These are phyloP conservation scores for Propsilocerus akamusi DNA, from an alignment of 1,140 invertebrate genomes.

Conservation along the genomic window DNA sequence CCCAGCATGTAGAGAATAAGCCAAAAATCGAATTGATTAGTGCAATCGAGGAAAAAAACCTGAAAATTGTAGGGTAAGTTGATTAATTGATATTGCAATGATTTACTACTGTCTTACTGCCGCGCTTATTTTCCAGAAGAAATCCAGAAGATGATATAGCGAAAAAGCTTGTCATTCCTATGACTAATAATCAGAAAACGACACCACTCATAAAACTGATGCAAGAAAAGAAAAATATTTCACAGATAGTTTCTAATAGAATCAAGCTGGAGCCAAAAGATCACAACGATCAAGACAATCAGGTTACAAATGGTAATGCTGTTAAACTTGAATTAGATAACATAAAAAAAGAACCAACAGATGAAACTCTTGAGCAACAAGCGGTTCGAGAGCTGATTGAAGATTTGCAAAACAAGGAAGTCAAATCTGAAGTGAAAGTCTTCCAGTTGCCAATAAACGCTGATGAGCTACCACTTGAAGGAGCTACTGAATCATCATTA, in stretches of 20 bases:
- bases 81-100: too few relatives aligned
- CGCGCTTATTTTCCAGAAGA: slow-evolving; percentile 30
- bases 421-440: slow-evolving; percentile 16
- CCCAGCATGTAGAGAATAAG: slow-evolving; percentile 25
- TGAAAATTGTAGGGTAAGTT: slow-evolving; percentile 48
- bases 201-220: slow-evolving; percentile 12
- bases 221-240: slow-evolving; percentile 17
- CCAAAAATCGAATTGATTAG: slow-evolving; percentile 44
- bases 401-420: slow-evolving; percentile 24
- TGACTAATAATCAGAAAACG: slow-evolving; percentile 22
- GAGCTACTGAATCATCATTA: slow-evolving; percentile 46
- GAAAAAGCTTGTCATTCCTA: slow-evolving; percentile 38
- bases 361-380: slow-evolving; percentile 28
- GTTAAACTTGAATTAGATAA: slow-evolving; percentile 23
- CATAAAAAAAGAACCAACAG: slow-evolving; percentile 14
- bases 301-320: slow-evolving; percentile 21
- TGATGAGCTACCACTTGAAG: slow-evolving; percentile 28
- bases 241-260: slow-evolving; percentile 28
- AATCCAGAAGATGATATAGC: slow-evolving; percentile 28
- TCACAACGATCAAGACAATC: slow-evolving; percentile 13
- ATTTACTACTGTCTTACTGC: too few relatives aligned
- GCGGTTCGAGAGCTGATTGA: slow-evolving; percentile 34
- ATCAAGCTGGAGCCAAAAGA: slow-evolving; percentile 27
- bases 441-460: slow-evolving; percentile 31
- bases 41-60: slow-evolving; percentile 50